Percentiles rank a stretch among this genome's conserved stretches.
phyloP scores from a whole-genome alignment of 2,797 vertebrate species.

The Bucorvus abyssinicus region DNA sequence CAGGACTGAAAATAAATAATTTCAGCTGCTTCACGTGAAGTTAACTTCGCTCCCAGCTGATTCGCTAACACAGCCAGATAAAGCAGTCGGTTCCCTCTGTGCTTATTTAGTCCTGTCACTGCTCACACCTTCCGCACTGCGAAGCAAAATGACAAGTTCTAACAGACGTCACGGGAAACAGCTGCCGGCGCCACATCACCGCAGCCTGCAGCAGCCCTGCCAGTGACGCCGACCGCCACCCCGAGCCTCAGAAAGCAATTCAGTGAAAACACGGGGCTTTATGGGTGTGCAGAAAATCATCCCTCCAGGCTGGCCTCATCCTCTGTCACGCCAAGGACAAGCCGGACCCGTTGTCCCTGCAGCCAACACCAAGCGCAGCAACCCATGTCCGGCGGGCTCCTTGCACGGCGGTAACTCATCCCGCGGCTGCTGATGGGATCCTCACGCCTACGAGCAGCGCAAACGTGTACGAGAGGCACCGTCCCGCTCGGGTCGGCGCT shows the following conservation, averaged over 20 bases:
- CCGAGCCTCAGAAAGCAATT: background rate
- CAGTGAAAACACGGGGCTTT: background rate
- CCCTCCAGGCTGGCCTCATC: background rate
- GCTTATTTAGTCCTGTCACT: conserved; percentile 49
- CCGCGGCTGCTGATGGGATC: background rate
- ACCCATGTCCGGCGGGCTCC: fast-evolving
- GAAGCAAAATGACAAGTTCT: conserved; percentile 48
- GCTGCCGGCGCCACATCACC: background rate
- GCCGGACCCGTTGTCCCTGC: background rate
- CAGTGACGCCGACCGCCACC: background rate
- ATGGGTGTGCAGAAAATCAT: background rate
- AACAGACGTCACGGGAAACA: conserved; percentile 11
- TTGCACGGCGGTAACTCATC: background rate
- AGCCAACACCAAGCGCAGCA: background rate
- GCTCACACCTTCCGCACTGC: conserved; percentile 7
- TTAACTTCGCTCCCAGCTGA: conserved; percentile 38
- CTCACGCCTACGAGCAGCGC: background rate
- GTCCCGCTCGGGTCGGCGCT: fast-evolving
- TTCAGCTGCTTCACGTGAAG: conserved; percentile 22
- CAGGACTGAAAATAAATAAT: conserved; percentile 56
- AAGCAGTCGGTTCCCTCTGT: background rate
- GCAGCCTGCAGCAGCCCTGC: background rate
- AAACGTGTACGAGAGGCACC: background rate
- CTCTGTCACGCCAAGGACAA: background rate
- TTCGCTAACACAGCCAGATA: background rate